Conservation (phyloP, 2,797 vertebrate genomes). For the Helicolenus hilgendorfi region DNA sequence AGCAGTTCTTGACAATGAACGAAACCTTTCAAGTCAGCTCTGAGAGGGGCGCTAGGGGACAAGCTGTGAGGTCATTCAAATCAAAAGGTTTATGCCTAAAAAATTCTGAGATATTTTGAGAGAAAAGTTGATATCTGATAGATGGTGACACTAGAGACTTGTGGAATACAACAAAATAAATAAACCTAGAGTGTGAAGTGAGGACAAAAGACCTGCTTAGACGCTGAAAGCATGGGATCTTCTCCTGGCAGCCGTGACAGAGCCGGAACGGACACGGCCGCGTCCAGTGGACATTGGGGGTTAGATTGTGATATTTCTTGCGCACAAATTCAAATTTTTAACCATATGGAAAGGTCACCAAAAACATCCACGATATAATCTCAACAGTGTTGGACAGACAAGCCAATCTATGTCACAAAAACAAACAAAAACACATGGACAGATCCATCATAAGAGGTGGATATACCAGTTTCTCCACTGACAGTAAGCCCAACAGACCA, state of each 20-base stretch:
- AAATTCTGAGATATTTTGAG: not conserved
- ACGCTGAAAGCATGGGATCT: not conserved
- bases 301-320: not conserved
- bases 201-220: not conserved
- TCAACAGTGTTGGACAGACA: not conserved
- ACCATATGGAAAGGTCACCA: not conserved
- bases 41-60: not conserved
- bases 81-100: not conserved
- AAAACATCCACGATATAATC: not conserved
- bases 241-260: not conserved
- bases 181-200: not conserved
- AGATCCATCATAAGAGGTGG: not conserved
- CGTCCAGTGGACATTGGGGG: not conserved
- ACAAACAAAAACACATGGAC: not conserved
- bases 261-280: fast-evolving
- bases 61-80: not conserved
- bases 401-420: not conserved
- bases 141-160: not conserved
- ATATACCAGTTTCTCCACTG: not conserved
- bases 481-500: not conserved
- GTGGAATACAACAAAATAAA: not conserved
- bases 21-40: not conserved
- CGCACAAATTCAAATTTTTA: not conserved
- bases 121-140: not conserved
- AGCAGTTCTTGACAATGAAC: not conserved